These are phyloP conservation scores for Cynocephalus volans DNA, from an alignment of 2,113 vertebrate genomes.

Conservation along the genomic window DNA sequence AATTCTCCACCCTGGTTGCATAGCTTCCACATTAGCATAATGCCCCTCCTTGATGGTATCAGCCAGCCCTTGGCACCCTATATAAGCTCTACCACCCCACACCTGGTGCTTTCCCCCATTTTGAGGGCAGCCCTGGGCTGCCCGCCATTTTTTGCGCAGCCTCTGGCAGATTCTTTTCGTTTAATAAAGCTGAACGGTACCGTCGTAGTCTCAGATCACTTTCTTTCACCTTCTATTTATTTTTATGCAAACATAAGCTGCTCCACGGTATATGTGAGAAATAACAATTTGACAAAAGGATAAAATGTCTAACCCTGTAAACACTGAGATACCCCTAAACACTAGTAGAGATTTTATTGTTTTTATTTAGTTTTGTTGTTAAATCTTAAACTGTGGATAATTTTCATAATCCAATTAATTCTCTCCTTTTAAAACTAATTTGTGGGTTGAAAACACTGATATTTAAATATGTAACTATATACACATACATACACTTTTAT, in stretches of 20 bases:
- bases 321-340: not conserved
- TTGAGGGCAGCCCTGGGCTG: too few relatives aligned
- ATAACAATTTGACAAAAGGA: slow-evolving; percentile 63
- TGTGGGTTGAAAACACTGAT: slow-evolving; percentile 4
- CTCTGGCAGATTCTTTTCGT: too few relatives aligned
- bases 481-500: not conserved
- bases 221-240: slow-evolving; percentile 43
- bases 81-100: too few relatives aligned
- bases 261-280: slow-evolving; percentile 55
- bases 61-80: too few relatives aligned
- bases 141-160: too few relatives aligned
- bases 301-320: slow-evolving; percentile 32
- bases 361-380: not conserved
- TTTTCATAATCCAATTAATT: slow-evolving; percentile 57
- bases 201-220: too few relatives aligned
- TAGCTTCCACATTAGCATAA: too few relatives aligned
- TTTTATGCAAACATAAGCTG: slow-evolving; percentile 50
- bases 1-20: too few relatives aligned
- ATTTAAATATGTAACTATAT: not conserved
- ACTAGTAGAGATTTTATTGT: not conserved
- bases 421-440: slow-evolving; percentile 38
- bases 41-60: too few relatives aligned
- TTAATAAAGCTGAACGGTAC: too few relatives aligned
- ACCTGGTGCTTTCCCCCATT: too few relatives aligned
- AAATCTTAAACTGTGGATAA: slow-evolving; percentile 13